Evolutionary conservation across 2,888 invertebrate genomes (phyloP).

Genomic region (Lathronympha strigana): DNA sequence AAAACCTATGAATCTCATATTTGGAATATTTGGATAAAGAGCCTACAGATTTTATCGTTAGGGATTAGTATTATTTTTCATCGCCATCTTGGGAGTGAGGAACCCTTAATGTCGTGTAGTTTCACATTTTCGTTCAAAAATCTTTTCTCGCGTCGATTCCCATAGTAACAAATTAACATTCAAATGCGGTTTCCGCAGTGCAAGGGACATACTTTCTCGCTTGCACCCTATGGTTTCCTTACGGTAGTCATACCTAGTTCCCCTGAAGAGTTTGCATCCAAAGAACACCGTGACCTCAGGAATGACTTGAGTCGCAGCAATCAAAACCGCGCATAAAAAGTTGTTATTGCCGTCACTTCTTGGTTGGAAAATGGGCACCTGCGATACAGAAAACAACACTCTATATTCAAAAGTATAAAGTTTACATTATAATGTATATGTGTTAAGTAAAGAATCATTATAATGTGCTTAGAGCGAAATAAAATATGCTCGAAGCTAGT

Average conservation of each 20-base stretch:
- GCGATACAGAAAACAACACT: constrained; percentile 42
- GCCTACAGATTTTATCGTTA: too few species aligned
- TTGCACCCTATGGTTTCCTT: neutral
- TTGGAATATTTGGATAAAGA: too few species aligned
- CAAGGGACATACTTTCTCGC: neutral
- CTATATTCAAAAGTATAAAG: constrained; percentile 2
- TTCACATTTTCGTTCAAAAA: too few species aligned
- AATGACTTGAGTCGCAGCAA: constrained; percentile 94
- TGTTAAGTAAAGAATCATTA: constrained; percentile 2
- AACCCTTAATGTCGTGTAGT: too few species aligned
- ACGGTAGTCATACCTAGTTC: constrained; percentile 84
- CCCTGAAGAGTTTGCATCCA: constrained; percentile 93
- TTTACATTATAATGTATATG: neutral
- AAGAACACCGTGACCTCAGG: constrained; percentile 98
- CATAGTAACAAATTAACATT: too few species aligned
- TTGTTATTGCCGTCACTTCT: constrained; percentile 98
- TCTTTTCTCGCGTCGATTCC: too few species aligned
- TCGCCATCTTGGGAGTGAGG: too few species aligned
- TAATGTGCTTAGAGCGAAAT: constrained; percentile 13
- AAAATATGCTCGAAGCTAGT: neutral
- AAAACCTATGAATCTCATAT: too few species aligned
- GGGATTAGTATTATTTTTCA: too few species aligned
- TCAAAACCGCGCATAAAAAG: constrained; percentile 93
- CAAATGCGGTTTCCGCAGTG: too few species aligned
- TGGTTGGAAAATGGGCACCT: constrained; percentile 97